These are phyloP conservation scores for Hystrix brachyura DNA, from an alignment of 2,113 vertebrate species.

Conservation along the genomic window DNA sequence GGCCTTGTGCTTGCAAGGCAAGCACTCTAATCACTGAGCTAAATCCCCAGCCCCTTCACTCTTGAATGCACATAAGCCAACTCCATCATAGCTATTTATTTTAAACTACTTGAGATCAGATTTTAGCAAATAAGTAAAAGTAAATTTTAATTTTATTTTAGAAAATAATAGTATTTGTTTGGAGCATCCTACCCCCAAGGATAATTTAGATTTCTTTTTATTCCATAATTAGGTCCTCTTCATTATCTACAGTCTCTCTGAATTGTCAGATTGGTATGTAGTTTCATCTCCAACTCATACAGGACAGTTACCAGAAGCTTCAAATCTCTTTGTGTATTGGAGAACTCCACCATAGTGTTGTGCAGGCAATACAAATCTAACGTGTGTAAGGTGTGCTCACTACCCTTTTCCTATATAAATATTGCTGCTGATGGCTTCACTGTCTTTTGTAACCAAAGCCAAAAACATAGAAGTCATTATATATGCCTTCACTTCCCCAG, in stretches of 20 bases:
- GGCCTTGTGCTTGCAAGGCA: too few relatives aligned
- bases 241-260: accelerated
- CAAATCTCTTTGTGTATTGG: not conserved
- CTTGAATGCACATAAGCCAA: not conserved
- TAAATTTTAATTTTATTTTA: not conserved
- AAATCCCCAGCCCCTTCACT: too few relatives aligned
- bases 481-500: not conserved
- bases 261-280: not conserved
- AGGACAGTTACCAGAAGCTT: not conserved
- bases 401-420: not conserved
- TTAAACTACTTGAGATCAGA: not conserved
- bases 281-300: accelerated
- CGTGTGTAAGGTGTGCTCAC: not conserved
- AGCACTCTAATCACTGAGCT: too few relatives aligned
- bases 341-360: not conserved
- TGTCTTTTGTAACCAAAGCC: not conserved
- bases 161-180: not conserved
- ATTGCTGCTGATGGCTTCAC: not conserved
- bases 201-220: not conserved
- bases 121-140: not conserved
- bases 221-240: not conserved
- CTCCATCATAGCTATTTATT: not conserved
- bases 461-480: not conserved
- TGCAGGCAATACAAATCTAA: not conserved
- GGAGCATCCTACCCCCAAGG: not conserved